Conservation (phyloP, 2,113 vertebrate species). For the Alectura lathami region DNA sequence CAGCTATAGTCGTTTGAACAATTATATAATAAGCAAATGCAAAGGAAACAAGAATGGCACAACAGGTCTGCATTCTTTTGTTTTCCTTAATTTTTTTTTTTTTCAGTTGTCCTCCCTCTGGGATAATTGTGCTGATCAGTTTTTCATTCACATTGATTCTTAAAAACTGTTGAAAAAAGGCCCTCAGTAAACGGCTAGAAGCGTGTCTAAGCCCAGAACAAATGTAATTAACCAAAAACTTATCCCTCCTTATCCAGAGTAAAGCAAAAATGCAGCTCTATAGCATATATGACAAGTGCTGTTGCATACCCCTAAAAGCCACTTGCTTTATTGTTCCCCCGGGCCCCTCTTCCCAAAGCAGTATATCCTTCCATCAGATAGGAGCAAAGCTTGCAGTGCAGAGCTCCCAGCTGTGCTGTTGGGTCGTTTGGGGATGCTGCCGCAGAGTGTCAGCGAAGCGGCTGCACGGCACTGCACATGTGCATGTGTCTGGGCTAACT, state of each 20-base stretch:
- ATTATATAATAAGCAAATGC: slow-evolving; percentile 57
- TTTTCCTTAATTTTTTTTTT: slow-evolving; percentile 31
- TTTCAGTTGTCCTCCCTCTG: neutral
- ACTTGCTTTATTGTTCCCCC: neutral
- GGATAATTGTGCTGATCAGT: neutral
- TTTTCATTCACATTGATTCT: neutral
- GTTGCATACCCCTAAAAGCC: neutral
- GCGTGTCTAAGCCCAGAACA: neutral
- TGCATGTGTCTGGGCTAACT: neutral
- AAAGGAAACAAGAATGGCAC: slow-evolving; percentile 67
- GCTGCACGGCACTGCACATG: neutral
- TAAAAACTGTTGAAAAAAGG: neutral
- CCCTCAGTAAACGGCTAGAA: neutral
- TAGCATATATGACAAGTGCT: neutral
- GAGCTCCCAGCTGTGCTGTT: neutral
- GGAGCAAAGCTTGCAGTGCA: neutral
- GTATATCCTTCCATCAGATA: neutral
- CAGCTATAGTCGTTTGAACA: slow-evolving; percentile 70
- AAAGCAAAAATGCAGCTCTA: neutral
- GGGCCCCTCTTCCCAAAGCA: neutral
- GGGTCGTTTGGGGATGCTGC: neutral
- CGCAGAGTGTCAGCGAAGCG: fast-evolving
- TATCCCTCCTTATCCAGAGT: neutral
- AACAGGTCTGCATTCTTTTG: slow-evolving; percentile 68
- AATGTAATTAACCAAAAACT: neutral